phyloP scores from a whole-genome alignment of 2,888 invertebrate genomes.

The Ethmia dodecea region DNA sequence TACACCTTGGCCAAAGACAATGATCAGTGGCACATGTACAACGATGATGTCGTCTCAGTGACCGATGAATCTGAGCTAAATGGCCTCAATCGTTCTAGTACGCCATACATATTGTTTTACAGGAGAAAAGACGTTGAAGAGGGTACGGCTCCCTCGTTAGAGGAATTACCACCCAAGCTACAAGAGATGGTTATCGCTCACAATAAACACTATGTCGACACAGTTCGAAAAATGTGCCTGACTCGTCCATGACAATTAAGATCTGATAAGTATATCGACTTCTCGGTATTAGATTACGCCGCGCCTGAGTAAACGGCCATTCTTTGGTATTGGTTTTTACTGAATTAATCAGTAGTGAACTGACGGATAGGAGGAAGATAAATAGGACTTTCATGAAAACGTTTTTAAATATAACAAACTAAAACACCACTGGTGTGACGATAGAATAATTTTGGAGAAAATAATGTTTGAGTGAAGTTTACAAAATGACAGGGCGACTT shows the following conservation, averaged over 20 bases:
- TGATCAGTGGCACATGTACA: conserved; percentile 87
- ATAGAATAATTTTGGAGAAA: too few relatives aligned
- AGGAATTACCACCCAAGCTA: conserved; percentile 45
- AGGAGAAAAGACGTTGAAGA: conserved; percentile 62
- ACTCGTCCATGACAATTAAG: conserved; percentile 52
- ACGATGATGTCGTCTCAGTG: conserved; percentile 84
- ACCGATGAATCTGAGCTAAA: conserved; percentile 80
- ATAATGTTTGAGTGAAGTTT: too few relatives aligned
- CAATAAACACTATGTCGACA: conserved; percentile 53
- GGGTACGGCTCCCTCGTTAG: conserved; percentile 37
- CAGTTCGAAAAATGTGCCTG: conserved; percentile 35
- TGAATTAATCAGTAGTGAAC: too few relatives aligned
- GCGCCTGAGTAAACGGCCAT: conserved; percentile 24
- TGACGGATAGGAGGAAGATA: too few relatives aligned
- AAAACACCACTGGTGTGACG: too few relatives aligned
- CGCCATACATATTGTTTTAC: conserved; percentile 91
- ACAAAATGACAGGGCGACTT: too few relatives aligned
- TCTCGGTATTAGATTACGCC: conserved; percentile 37
- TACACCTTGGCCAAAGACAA: conserved; percentile 87
- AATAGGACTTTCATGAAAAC: too few relatives aligned
- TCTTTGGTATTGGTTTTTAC: neutral
- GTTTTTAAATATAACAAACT: too few relatives aligned
- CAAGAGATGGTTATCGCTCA: conserved; percentile 47
- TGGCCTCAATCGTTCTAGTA: conserved; percentile 82
- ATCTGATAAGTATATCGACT: conserved; percentile 41